Base-by-base conservation (phyloP, 2,797 vertebrate species). In the Lagodon rhomboides region DNA sequence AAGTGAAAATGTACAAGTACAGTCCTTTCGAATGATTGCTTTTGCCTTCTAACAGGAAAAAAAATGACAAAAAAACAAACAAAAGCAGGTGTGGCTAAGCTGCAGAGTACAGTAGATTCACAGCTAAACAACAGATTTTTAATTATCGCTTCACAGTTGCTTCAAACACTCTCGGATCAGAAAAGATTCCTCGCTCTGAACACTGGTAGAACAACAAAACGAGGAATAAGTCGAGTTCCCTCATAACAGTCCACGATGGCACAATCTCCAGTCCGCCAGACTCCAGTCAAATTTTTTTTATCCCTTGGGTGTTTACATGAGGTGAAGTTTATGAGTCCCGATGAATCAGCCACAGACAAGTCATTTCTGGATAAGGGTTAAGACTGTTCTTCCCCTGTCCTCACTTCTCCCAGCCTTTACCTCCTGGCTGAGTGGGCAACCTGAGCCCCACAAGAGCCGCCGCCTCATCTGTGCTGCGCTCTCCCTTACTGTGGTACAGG, bases 351-450 rank as follows among this genome's bases (percentile, higher is more conserved):
- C 49, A 44, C 27, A 53, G 5, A 55, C 41, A 44, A 41, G 69
- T 72, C 7, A 16, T 63, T 68, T 66, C 55, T 11, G 38, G 59
- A 54, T 38, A 20, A 56, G 17, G 25, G 22, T 68, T 3, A 15
- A 13, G 50, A 16, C 25, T 12, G n/a, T 70, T 54, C 27, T 25
- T 61, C 17, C 3, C 5, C 3, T 2, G 51, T 69, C 64, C 59
- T 95, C 85, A 95, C 63, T 94, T 87, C 88, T 96, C 96, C 96
- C 95, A 98, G 84, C 97, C 97, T 85, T 99, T 98, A 12, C 97
- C 98, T 53, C 98, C 97, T 0, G 98, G 98, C 92, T 98, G 98
- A 5, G 88, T 95, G n/a, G 98, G 98, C 87, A 99, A 56, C 75
- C 95, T 91, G 85, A 99, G 96, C 56, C 98, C 98, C 89, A 99